Evolutionary conservation across 2,797 vertebrate species (phyloP).

Genomic region (Coregonus ussuriensis): DNA sequence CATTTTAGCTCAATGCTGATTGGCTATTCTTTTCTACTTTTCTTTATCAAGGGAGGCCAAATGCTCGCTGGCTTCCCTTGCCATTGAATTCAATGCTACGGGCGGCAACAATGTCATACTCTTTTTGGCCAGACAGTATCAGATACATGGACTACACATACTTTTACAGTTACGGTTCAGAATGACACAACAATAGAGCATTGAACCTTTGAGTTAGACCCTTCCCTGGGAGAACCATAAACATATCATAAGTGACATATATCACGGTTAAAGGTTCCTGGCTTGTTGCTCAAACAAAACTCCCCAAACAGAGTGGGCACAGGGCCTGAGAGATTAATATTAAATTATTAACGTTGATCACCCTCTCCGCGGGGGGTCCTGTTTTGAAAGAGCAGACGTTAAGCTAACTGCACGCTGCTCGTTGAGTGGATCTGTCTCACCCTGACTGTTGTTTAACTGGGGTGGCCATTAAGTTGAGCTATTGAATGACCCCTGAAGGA

Average conservation of each 20-base stretch:
- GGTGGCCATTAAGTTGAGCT: conserved; percentile 16
- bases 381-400: conserved; percentile 25
- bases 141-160: too few species aligned
- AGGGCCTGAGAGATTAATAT: conserved; percentile 40
- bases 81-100: too few species aligned
- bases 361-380: conserved; percentile 30
- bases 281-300: conserved; percentile 10
- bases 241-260: conserved; percentile 29
- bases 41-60: too few species aligned
- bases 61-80: too few species aligned
- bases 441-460: background rate
- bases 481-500: conserved; percentile 12
- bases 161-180: conserved; percentile 13
- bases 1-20: too few species aligned
- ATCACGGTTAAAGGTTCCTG: conserved; percentile 29
- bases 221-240: conserved; percentile 17
- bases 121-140: too few species aligned
- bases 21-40: too few species aligned
- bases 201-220: conserved; percentile 35
- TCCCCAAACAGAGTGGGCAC: conserved; percentile 18
- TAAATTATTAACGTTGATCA: conserved; percentile 30
- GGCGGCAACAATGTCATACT: too few species aligned
- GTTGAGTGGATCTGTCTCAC: conserved; percentile 55
- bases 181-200: conserved; percentile 23
- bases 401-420: conserved; percentile 36